Evolutionary conservation across 2,113 vertebrate species (phyloP).

Genomic region (Tor tambroides): DNA sequence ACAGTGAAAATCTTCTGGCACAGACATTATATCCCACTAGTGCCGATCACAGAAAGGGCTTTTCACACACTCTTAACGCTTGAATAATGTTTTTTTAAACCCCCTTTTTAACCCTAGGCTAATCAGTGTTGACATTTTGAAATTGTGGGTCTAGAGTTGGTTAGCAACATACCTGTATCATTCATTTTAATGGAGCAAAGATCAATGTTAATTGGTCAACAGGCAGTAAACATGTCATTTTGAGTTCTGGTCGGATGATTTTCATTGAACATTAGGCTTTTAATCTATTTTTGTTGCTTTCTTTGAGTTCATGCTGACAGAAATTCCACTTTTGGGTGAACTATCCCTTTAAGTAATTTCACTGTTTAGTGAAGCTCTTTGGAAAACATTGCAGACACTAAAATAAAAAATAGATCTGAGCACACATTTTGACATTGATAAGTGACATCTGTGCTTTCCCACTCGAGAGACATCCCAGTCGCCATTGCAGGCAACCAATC

Average conservation of each 20-base stretch:
- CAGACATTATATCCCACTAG: background rate
- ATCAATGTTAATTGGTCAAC: background rate
- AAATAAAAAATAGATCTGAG: conserved; percentile 15
- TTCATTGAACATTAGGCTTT: background rate
- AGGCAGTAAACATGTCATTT: background rate
- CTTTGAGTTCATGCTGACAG: background rate
- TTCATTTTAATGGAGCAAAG: background rate
- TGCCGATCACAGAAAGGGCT: background rate
- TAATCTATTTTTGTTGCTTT: background rate
- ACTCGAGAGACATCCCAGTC: background rate
- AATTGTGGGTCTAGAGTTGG: background rate
- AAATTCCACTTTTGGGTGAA: background rate
- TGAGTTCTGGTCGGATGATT: background rate
- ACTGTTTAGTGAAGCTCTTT: background rate
- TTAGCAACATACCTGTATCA: background rate
- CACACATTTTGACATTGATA: conserved; percentile 18
- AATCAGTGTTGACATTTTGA: conserved; percentile 4
- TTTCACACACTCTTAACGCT: background rate
- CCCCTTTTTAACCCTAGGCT: background rate
- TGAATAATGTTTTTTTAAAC: background rate
- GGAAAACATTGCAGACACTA: background rate
- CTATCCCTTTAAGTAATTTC: background rate
- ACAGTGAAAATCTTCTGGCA: background rate
- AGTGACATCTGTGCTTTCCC: conserved; percentile 1
- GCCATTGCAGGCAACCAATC: background rate